Evolutionary conservation across 1,140 invertebrate genomes (phyloP).

Genomic region (Drosophila yakuba): DNA sequence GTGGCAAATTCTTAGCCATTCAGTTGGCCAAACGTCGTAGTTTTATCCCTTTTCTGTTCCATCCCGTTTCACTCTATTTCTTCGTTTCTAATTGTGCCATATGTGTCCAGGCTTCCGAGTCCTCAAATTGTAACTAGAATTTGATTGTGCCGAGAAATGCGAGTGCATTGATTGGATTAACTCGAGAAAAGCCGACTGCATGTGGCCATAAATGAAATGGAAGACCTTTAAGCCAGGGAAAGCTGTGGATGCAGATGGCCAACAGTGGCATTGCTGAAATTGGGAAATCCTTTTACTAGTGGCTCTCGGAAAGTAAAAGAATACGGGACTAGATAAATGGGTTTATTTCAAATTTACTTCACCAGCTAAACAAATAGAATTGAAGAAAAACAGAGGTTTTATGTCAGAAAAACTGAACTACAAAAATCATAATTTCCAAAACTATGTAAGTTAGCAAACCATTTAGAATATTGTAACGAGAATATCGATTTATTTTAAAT

Average conservation of each 20-base stretch:
- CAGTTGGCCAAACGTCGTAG: conserved; percentile 10
- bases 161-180: conserved; percentile 73
- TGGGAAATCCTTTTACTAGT: background rate
- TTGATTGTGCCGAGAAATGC: conserved; percentile 68
- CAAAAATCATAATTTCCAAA: too few relatives aligned
- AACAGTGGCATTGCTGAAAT: background rate
- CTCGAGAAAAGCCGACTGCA: conserved; percentile 8
- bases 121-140: conserved; percentile 70
- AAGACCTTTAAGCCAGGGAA: conserved; percentile 5
- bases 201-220: conserved; percentile 39
- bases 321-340: background rate
- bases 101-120: conserved; percentile 26
- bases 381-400: too few relatives aligned
- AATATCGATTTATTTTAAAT: too few relatives aligned
- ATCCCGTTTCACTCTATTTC: background rate
- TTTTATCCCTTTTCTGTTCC: conserved; percentile 12
- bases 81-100: conserved; percentile 62
- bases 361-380: too few relatives aligned
- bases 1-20: conserved; percentile 61
- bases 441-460: too few relatives aligned
- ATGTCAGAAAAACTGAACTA: too few relatives aligned
- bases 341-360: too few relatives aligned
- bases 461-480: too few relatives aligned
- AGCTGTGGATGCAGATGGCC: background rate
- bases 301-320: background rate